Conservation (phyloP, 2,113 vertebrate genomes). For the Phalacrocorax brasilianus region DNA sequence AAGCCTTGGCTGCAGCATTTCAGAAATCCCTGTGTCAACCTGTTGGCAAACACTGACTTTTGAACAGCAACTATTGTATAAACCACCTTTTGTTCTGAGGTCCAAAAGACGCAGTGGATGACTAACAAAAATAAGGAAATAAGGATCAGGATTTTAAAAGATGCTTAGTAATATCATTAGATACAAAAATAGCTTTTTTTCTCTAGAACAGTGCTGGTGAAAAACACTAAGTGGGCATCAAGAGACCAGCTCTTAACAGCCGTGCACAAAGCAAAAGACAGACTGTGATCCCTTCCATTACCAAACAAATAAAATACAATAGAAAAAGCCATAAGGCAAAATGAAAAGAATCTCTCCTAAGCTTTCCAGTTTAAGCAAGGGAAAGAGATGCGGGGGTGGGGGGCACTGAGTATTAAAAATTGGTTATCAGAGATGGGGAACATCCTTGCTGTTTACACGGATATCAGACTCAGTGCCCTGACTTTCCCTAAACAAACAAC, state of each 20-base stretch:
- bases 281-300: neutral
- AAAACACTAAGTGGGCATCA: neutral
- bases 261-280: neutral
- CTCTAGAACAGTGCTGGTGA: neutral
- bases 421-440: neutral
- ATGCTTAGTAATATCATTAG: neutral
- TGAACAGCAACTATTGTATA: neutral
- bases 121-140: slow-evolving; percentile 15
- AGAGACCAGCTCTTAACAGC: neutral
- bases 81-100: neutral
- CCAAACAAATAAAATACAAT: neutral
- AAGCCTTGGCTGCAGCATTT: neutral
- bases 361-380: neutral
- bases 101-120: neutral
- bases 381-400: neutral
- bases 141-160: neutral
- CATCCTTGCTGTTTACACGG: neutral
- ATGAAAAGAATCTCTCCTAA: neutral
- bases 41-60: slow-evolving; percentile 33
- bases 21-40: slow-evolving; percentile 25
- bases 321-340: neutral
- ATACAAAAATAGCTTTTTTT: neutral
- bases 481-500: neutral
- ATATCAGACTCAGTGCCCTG: neutral
- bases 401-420: neutral